Evolutionary conservation across 2,888 invertebrate genomes (phyloP), one percentile per base, ranked within the genome.

Genomic region (Lasioglossum morio): DNA sequence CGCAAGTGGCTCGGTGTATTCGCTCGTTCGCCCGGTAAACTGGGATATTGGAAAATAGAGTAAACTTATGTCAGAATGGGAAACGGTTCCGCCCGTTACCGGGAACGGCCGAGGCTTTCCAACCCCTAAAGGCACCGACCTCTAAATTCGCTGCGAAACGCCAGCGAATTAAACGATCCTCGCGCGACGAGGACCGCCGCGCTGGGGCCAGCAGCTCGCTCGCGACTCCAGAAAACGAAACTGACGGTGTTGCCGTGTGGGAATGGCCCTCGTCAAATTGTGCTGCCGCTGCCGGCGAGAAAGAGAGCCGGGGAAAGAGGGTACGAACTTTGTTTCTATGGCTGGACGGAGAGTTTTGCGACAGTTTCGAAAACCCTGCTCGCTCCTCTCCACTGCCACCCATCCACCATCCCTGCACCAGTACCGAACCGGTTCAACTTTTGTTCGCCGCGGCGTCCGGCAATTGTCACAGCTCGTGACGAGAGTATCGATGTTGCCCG

Each of bases 401-500:
- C 16, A 4, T 27, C 63, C 30, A 5, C 30, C 30, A 34, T 3
- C 34, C n/a, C 27, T 27, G 10, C 16, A 27, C 60, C 27, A 60
- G 14, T 60, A 30, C 34, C 63, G n/a, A 43, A 19, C 57, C 34
- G 30, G 72, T 63, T 69, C 69, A 69, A 53, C 37, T 80, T 81
- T 57, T 72, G 79, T 75, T 40, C 43, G 37, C 46, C 73, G 69
- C 69, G 60, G 73, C 46, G 79, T 72, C 74, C 63, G 30, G 70
- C 79, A 46, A 81, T 84, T 77, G 82, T 72, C 77, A 77, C 88
- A 10, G 77, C 80, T 84, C 84, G 88, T 82, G 84, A 87, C 87
- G 81, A 60, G 87, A 88, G 87, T 79, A 85, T 85, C 88, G 83
- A 88, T 79, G 77, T 70, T 48, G 43, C 63, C 75, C 37, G 73